Base-by-base conservation (phyloP, 2,113 vertebrate species). In the Stercorarius parasiticus region DNA sequence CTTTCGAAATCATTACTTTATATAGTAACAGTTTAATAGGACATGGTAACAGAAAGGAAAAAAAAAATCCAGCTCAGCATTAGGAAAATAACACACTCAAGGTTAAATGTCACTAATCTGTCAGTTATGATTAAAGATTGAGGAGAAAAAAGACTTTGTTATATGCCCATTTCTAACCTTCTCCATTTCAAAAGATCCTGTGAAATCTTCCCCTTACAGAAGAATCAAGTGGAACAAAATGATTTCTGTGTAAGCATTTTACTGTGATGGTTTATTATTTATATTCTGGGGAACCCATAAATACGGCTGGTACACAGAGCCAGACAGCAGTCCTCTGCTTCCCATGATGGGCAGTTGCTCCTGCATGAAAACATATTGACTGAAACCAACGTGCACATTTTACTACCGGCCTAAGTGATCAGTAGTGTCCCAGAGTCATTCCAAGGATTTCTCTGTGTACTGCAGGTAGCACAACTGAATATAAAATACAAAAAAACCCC, bases 21-120 rank as follows among this genome's bases (percentile, higher is more conserved):
- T 90, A 80, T 80, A 82, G 78, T 45, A 96, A 61, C 61, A 96
- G 17, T 90, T 95, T 96, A 91, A 95, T 50, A 77, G 92, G 59
- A 85, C 40, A 73, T 62, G 20, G 50, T 78, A 94, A 84, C 61
- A 93, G 55, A 72, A 88, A 79, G 49, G 29, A 72, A 43, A 38
- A 70, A 50, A 76, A 90, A 58, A 43, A 4, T 8, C 11, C 55
- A 93, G 9, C 29, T 94, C 69, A 93, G 62, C 83, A 80, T 95
- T 85, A 78, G 74, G 91, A 93, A 95, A 96, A 73, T 73, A 93
- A 90, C 67, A 86, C 21, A 19, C 6, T 96, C 49, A 88, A 94
- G 88, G 81, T 84, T 92, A 88, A 94, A 92, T 73, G 40, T 88
- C 77, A 86, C 19, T 86, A 79, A 92, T 91, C 42, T 69, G 45